Evolutionary conservation across 1,140 invertebrate species (phyloP), one percentile per base, ranked within the genome.

Genomic region (Neotoxoptera formosana): DNA sequence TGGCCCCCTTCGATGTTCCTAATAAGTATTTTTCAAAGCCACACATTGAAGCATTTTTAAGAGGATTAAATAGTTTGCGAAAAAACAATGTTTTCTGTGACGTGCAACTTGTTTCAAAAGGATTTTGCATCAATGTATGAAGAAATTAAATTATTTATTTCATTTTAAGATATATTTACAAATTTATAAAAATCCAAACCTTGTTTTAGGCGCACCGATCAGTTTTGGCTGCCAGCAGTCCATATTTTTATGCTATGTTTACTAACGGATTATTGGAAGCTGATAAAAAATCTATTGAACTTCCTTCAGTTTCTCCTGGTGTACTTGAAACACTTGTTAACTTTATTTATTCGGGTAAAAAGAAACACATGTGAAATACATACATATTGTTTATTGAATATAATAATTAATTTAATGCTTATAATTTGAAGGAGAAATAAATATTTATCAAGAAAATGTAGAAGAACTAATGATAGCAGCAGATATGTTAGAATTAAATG

Each of bases 211-310:
- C 98, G 48, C 99, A 99, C 95, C 96, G 98, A 94, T 97, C 98
- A 9, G 97, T 99, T 25, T 95, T 99, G 90, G 98, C 98, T 94
- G 98, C 98, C 7, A 97, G 97, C 92, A 98, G 98, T 95, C 98
- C 98, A 93, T 99, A 99, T 95, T 99, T 99, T 95, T 97, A 98
- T 95, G 98, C 98, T 91, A 99, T 99, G 98, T 99, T 99, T 94
- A 97, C 97, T 93, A 96, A 97, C 76, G 98, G 97, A 36, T 96
- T 98, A 94, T 96, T 97, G 91, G 98, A 99, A 95, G 97, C 97
- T 94, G 96, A 97, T 94, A 97, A 98, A 94, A 96, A 97, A 94
- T 96, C 96, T 83, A 97, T 99, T 30, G 96, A 97, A 94, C 96
- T 99, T 90, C 97, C 97, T 94, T 97, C 97, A 83, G 96, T 99